phyloP scores from a whole-genome alignment of 37 sponge, comb jelly and placozoan species.

The Beroe ovata region DNA sequence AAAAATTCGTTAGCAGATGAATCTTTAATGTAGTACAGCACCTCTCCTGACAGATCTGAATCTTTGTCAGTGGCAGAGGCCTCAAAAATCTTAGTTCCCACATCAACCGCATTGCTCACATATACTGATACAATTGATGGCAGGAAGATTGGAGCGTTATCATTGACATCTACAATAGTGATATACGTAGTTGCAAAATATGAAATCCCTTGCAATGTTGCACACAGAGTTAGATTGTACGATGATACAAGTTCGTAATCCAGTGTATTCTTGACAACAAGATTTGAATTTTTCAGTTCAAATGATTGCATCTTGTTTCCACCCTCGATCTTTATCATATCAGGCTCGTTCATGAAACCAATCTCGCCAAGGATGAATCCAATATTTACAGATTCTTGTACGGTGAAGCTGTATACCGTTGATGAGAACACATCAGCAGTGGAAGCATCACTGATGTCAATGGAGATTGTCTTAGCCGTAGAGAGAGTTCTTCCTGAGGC shows the following conservation, averaged over 20 bases:
- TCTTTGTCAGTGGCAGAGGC: not conserved
- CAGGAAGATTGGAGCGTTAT: constrained; percentile 4
- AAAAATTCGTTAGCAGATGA: constrained; percentile 2
- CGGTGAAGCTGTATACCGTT: not conserved
- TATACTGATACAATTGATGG: not conserved
- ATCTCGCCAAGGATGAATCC: constrained; percentile 2
- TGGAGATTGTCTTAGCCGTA: not conserved
- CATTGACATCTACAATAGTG: constrained; percentile 15
- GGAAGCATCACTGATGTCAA: not conserved
- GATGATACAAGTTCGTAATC: not conserved
- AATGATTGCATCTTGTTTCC: constrained; percentile 30
- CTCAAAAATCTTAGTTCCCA: not conserved
- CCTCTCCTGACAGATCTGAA: not conserved
- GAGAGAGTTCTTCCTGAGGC: constrained; percentile 8
- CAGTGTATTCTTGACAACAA: constrained; percentile 7
- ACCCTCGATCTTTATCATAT: not conserved
- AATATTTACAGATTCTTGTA: not conserved
- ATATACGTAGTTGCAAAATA: not conserved
- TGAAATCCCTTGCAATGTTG: not conserved
- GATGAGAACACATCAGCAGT: not conserved
- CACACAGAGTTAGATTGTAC: constrained; percentile 52
- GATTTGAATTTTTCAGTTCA: not conserved
- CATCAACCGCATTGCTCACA: not conserved
- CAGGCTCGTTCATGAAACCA: not conserved
- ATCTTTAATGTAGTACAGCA: constrained; percentile 20